Evolutionary conservation across 2,113 vertebrate genomes (phyloP).

Genomic region (Phainopepla nitens): DNA sequence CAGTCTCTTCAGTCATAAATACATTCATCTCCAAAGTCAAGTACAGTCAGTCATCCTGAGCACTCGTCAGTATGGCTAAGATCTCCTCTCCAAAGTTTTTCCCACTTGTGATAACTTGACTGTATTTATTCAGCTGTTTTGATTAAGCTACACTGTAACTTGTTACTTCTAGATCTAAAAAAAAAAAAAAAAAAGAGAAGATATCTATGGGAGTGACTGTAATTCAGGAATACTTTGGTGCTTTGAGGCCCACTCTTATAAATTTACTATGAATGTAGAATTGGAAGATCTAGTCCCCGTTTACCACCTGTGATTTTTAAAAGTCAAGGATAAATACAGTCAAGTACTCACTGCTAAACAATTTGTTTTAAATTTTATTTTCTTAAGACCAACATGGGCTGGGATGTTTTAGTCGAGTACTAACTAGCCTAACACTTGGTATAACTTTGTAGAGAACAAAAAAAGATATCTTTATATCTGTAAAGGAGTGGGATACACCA

Average conservation of each 20-base stretch:
- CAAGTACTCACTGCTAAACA: neutral
- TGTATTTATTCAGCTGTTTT: neutral
- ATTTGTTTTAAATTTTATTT: neutral
- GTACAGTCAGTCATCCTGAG: neutral
- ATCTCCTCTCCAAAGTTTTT: neutral
- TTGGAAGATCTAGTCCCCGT: neutral
- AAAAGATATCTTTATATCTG: neutral
- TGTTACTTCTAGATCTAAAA: neutral
- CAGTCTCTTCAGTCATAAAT: neutral
- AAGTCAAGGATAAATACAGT: neutral
- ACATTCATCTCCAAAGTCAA: neutral
- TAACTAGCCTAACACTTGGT: neutral
- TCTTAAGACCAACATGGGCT: neutral
- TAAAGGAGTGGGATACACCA: neutral
- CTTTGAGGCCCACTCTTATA: neutral
- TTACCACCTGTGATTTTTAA: neutral
- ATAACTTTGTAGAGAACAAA: neutral
- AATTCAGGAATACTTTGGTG: neutral
- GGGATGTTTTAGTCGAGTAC: neutral
- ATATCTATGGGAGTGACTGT: neutral
- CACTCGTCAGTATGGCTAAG: neutral
- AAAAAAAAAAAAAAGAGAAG: neutral
- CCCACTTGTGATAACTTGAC: neutral
- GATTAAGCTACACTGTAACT: neutral
- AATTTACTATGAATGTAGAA: neutral